phyloP scores from a whole-genome alignment of 2,797 vertebrate species.

The Chiloscyllium punctatum region DNA sequence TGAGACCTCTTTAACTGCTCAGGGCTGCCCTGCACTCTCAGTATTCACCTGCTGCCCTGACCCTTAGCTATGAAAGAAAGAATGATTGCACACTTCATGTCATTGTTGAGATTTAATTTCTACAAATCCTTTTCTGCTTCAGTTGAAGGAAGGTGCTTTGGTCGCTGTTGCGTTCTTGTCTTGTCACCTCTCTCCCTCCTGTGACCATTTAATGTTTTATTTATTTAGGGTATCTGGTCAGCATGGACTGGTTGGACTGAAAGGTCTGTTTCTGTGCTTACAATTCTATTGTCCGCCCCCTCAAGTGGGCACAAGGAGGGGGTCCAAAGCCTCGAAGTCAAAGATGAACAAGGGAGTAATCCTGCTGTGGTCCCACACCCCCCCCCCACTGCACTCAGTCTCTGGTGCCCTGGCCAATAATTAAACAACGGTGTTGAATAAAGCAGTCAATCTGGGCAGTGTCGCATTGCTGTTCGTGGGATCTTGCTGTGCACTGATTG shows the following conservation, averaged over 20 bases:
- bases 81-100: neutral
- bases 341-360: neutral
- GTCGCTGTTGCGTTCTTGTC: neutral
- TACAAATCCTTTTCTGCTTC: neutral
- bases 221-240: too few species aligned
- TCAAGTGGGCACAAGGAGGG: neutral
- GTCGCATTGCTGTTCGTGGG: neutral
- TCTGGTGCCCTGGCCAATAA: neutral
- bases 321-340: too few species aligned
- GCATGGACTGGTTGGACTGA: too few species aligned
- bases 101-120: neutral
- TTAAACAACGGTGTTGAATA: neutral
- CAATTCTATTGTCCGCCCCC: neutral
- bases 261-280: too few species aligned
- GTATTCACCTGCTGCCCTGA: neutral
- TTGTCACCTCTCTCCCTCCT: neutral
- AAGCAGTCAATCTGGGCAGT: neutral
- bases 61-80: neutral
- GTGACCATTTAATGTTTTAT: too few species aligned
- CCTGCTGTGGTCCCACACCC: too few species aligned
- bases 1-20: neutral
- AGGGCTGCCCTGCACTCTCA: too few species aligned
- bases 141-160: neutral
- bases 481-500: neutral
- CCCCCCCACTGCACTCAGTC: too few species aligned